Evolutionary conservation across 2,888 invertebrate genomes (phyloP).

Genomic region (Deilephila porcellus): DNA sequence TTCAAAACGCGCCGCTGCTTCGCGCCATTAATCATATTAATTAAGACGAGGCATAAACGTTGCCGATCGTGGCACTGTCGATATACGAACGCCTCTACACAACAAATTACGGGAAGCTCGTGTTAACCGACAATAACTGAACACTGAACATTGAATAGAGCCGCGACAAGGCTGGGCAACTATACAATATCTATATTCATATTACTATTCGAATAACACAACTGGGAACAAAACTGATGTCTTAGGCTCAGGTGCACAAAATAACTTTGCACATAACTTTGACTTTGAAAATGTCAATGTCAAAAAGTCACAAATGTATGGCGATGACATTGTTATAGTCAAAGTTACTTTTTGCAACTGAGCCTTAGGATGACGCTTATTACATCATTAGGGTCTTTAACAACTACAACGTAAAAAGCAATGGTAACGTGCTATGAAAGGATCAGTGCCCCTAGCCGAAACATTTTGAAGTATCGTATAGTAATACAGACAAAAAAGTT

Average conservation of each 20-base stretch:
- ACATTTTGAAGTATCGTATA: no score
- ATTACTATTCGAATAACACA: background rate
- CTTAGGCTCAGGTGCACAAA: background rate
- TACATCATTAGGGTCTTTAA: no score
- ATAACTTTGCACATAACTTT: no score
- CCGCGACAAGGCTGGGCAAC: background rate
- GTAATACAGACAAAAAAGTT: no score
- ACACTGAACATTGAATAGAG: background rate
- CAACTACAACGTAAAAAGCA: no score
- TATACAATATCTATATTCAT: background rate
- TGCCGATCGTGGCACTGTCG: constrained; percentile 76
- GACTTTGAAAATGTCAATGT: no score
- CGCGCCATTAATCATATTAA: constrained; percentile 83
- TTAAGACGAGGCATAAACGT: constrained; percentile 80
- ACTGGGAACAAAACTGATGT: background rate
- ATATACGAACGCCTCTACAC: constrained; percentile 67
- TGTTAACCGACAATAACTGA: constrained; percentile 58
- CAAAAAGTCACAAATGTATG: no score
- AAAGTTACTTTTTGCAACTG: no score
- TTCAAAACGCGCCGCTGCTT: constrained; percentile 76
- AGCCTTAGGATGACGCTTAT: no score
- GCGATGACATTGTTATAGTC: no score
- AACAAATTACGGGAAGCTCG: constrained; percentile 62
- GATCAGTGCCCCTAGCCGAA: no score
- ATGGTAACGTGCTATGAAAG: no score